Evolutionary conservation across 92 coral and sea anemone species (phyloP), one percentile per base, ranked within the genome.

Genomic region (Palythoa caribaeorum): DNA sequence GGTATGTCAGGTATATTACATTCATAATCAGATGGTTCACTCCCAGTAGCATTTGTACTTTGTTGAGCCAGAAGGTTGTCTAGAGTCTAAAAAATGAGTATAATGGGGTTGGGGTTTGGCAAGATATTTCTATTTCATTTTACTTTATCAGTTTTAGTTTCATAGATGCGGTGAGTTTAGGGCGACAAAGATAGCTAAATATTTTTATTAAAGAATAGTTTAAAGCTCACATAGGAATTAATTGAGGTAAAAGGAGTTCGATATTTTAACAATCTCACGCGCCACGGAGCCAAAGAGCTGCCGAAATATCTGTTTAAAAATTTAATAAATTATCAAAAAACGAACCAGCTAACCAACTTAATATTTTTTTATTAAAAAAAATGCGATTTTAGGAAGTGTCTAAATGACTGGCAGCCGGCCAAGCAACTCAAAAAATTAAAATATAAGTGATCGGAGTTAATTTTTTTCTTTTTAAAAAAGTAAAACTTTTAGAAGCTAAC

Each of bases 81-180:
- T 69, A 69, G 74, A 69, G 74, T 69, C 74, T 69, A 69, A 21
- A 69, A 69, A 21, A 12, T 6, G 74, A 68, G 38, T 68, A n/a
- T n/a, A 68, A 68, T 35, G 35, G 10, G 38, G 38, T 68, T 68
- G 38, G 28, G 35, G 38, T n/a, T n/a, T 68, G 60, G 60, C 60
- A 54, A 54, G 60, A 54, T 54, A 54, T 54, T 54, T 54, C 60
- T 54, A 54, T 54, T 54, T 54, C 65, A 57, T 57, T 57, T 57
- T 57, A 12, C 12, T 57, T 2, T 7, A 68, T 68, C 37, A 68
- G 36, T 68, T n/a, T 68, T n/a, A 68, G 9, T 3, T 68, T 68
- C 37, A 68, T 68, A 5, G 38, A 68, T 68, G 73, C 13, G 39
- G 73, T 13, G 65, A 57, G 15, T 57, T 57, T 57, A 57, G 65